Conservation (phyloP, 92 coral and sea anemone species). For the Pocillopora meandrina region DNA sequence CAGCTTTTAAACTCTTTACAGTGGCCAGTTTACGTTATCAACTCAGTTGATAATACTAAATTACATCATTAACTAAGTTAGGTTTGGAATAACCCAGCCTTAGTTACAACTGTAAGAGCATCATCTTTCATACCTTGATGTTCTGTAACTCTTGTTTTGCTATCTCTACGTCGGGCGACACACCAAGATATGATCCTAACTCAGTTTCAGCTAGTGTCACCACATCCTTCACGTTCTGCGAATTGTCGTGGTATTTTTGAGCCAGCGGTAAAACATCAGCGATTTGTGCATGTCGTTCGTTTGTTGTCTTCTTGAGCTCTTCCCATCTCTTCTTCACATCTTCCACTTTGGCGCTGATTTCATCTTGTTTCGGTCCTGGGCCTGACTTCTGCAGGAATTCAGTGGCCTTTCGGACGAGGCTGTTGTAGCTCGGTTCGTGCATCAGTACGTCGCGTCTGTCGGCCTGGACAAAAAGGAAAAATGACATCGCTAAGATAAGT, state of each 20-base stretch:
- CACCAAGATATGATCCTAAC: constrained; percentile 64
- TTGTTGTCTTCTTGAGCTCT: constrained; percentile 62
- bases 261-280: constrained; percentile 90
- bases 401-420: constrained; percentile 63
- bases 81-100: too few species aligned
- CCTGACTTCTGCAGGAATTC: constrained; percentile 53
- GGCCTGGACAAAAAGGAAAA: constrained; percentile 36
- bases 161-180: constrained; percentile 77
- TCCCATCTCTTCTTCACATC: constrained; percentile 85
- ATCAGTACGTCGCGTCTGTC: constrained; percentile 69
- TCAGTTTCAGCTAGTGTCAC: constrained; percentile 77
- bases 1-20: too few species aligned
- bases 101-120: neutral
- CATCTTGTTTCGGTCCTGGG: constrained; percentile 72
- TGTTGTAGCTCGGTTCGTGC: constrained; percentile 73
- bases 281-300: constrained; percentile 70
- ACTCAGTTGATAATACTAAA: too few species aligned
- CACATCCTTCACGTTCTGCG: constrained; percentile 89
- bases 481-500: too few species aligned
- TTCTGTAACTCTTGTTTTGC: constrained; percentile 76
- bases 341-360: constrained; percentile 58
- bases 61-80: too few species aligned
- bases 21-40: too few species aligned
- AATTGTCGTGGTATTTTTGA: constrained; percentile 83
- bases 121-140: constrained; percentile 63